Evolutionary conservation across 2,888 invertebrate species (phyloP), one percentile per base, ranked within the genome.

Genomic region (Helicoverpa assulta): DNA sequence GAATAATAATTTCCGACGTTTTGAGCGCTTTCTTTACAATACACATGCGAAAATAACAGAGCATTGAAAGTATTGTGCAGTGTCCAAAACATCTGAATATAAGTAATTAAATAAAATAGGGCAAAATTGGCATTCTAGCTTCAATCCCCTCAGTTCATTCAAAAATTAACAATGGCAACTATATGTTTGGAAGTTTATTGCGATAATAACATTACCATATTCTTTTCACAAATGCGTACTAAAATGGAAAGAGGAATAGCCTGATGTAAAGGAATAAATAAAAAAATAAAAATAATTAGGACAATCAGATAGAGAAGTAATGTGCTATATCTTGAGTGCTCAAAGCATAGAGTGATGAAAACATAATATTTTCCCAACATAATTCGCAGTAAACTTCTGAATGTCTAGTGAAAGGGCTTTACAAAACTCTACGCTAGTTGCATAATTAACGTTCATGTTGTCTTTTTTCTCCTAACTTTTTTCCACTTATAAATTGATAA

Each of bases 381-480:
- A 37, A 37, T 1, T 52, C 55, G 53, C 55, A 19, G 10, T 69
- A 64, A 76, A 64, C 57, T 76, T 68, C 57, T 63, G 74, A 68
- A 78, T 61, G 8, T n/a, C 33, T 60, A 16, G 19, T 62, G 43
- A 53, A 54, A 58, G 12, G 50, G 60, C 67, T 70, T 53, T 61
- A 67, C 66, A 67, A 55, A 43, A 52, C 47, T 59, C 5, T 78
- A 66, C 62, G 19, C 76, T 75, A 66, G 76, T 75, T 79, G 76
- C 76, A 76, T 76, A 76, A 70, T 70, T 77, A 50, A 74, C 21
- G 33, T 68, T 40, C 72, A 40, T 66, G 37, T 75, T 40, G 8
- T 47, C 0, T 54, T 26, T 26, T 26, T 16, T 55, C 10, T 47
- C 21, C 21, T 8, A 40, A 50, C 47, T 33, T n/a, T n/a, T 53